Base-by-base conservation (phyloP, 2,888 invertebrate species). In the Tyria jacobaeae region DNA sequence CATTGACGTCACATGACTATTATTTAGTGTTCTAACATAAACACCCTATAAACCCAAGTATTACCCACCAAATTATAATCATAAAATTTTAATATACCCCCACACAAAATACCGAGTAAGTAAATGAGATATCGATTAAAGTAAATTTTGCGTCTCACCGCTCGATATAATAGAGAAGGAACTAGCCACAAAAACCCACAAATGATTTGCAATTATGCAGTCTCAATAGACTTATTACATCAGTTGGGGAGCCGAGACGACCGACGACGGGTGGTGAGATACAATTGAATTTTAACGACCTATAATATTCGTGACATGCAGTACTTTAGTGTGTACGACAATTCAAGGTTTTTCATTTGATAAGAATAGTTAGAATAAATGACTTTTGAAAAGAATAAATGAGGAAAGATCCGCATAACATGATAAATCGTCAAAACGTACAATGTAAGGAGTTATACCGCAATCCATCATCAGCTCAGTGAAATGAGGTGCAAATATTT, bases 281-380 rank as follows among this genome's bases (percentile, higher is more conserved):
- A 93, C 93, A 93, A 93, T 93, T 93, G 92, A 93, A 93, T 93
- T 92, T 92, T 92, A 93, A 93, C 91, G 92, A 93, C 87, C 89
- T 89, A 83, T 89, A 89, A 90, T 90, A 83, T 79, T 73, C 50
- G 57, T 56, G 75, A 87, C 87, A 86, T 62, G 90, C 84, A 41
- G 83, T 5, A 3, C 24, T 48, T 7, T 35, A 35, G 24, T 1
- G 17, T 31, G 25, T 56, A 24, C 47, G 34, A 34, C 31, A 53
- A 21, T 6, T 1, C 3, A 41, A 2, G 27, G 27, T 31, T 31
- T 31, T 31, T 31, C 27, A 31, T 31, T n/a, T n/a, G n/a, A n/a
- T n/a, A n/a, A n/a, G n/a, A n/a, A n/a, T n/a, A n/a, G n/a, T n/a
- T n/a, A n/a, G n/a, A n/a, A n/a, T n/a, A n/a, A n/a, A n/a, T n/a